These are phyloP conservation scores for Alligator sinensis DNA, from an alignment of 2,113 vertebrate genomes.

Conservation along the genomic window DNA sequence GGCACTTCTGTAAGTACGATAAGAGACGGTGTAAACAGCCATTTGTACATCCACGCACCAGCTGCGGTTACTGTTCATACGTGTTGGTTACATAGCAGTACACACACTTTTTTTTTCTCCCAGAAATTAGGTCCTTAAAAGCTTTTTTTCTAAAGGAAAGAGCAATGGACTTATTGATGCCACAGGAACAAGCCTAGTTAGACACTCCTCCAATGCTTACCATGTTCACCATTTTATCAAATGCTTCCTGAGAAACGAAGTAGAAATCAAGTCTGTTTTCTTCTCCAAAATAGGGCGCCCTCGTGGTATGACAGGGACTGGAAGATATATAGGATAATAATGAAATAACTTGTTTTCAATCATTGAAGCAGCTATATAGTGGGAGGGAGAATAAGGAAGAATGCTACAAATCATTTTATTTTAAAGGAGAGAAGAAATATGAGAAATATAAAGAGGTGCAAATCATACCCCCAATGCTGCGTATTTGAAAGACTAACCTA, in stretches of 20 bases:
- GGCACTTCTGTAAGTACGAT: neutral
- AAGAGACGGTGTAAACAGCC: neutral
- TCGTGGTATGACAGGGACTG: slow-evolving; percentile 93
- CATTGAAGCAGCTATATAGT: neutral
- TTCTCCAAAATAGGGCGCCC: slow-evolving; percentile 88
- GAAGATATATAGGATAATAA: slow-evolving; percentile 35
- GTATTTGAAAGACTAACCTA: slow-evolving; percentile 34
- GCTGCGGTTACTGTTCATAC: neutral
- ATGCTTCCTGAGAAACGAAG: slow-evolving; percentile 87
- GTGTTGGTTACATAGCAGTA: neutral
- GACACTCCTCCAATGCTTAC: slow-evolving; percentile 70
- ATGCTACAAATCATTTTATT: neutral
- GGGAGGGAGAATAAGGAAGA: neutral
- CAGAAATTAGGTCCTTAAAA: neutral
- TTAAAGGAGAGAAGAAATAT: slow-evolving; percentile 19
- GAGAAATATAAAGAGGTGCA: slow-evolving; percentile 7
- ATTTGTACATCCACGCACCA: neutral
- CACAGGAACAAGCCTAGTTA: neutral
- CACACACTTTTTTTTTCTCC: neutral
- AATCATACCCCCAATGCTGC: neutral
- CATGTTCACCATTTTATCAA: slow-evolving; percentile 83
- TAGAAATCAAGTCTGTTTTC: slow-evolving; percentile 90
- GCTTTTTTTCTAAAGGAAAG: neutral
- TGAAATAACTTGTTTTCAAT: neutral
- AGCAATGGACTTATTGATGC: neutral